Base-by-base conservation (phyloP, 1,140 invertebrate genomes). In the Bombus cullumanus region DNA sequence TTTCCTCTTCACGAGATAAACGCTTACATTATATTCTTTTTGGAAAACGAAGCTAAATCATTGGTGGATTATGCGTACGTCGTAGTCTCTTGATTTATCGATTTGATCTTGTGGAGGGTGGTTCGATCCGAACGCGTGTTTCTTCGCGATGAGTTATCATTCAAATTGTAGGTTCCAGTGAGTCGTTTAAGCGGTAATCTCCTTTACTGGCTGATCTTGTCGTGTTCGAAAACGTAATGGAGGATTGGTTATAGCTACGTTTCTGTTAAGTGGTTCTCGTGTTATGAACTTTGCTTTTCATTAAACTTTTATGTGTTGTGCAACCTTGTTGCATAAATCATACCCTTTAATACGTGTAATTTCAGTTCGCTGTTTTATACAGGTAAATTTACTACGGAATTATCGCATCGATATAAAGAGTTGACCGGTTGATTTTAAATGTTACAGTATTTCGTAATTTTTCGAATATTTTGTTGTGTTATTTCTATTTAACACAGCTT, bases 1-100 rank as follows among this genome's bases (percentile, higher is more conserved):
- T n/a, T 22, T 62, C 10, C 34, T 53, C 3, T n/a, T 13, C 9
- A 10, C 8, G 2, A 6, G 28, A 41, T 8, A 6, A 53, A 22
- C n/a, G 28, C 25, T 39, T 2, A 62, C 13, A 64, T 43, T 77
- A 64, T 18, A 41, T 41, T 77, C 75, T n/a, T 77, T 10, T 77
- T 53, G 47, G 47, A 8, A 53, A 53, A 53, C 47, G 47, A 53
- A 53, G 57, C 37, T 41, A 77, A 77, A 77, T 77, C 37, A 64
- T 41, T 28, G 12, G 25, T 22, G 59, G 37, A 77, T 77, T 64
- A 77, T 64, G 75, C 37, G 57, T 25, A n/a, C 28, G 75, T 41
- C 37, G 28, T 57, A 28, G 15, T 10, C 9, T 47, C 37, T 15
- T 69, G 64, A 80, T 80, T 80, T 80, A 80, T 69, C 62, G 77